phyloP scores from a whole-genome alignment of 2,797 vertebrate genomes.

The Propithecus perrieri region DNA sequence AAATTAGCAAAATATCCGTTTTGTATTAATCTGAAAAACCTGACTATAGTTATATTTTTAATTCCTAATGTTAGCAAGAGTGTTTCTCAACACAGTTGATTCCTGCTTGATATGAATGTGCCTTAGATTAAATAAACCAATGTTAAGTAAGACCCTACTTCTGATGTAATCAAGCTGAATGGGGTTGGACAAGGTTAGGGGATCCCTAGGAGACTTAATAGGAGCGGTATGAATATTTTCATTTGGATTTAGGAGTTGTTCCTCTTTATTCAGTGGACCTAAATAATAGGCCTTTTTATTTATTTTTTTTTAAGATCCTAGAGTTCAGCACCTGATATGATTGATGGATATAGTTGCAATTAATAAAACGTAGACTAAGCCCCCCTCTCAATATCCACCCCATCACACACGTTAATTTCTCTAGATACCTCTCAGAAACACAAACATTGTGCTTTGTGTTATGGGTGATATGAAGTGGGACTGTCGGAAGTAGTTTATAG shows the following conservation, averaged over 20 bases:
- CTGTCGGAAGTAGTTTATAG: neutral
- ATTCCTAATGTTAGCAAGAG: neutral
- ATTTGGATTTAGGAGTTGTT: neutral
- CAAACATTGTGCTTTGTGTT: neutral
- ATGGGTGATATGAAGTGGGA: neutral
- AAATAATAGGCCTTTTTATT: neutral
- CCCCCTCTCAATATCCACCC: fast-evolving
- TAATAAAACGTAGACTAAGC: neutral
- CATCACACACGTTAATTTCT: neutral
- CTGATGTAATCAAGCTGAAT: neutral
- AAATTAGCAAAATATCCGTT: neutral
- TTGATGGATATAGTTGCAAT: neutral
- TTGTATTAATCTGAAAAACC: neutral
- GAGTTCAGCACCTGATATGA: neutral
- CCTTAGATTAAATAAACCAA: neutral
- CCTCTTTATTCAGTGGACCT: neutral
- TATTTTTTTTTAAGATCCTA: neutral
- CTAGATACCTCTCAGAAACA: neutral
- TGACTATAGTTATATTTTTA: neutral
- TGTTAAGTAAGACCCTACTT: neutral
- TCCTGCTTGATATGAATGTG: neutral
- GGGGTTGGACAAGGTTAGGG: neutral
- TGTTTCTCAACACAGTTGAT: neutral
- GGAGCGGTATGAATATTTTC: neutral
- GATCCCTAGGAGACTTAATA: neutral